Conservation (phyloP, 2,113 vertebrate genomes). For the Sylvietta virens region DNA sequence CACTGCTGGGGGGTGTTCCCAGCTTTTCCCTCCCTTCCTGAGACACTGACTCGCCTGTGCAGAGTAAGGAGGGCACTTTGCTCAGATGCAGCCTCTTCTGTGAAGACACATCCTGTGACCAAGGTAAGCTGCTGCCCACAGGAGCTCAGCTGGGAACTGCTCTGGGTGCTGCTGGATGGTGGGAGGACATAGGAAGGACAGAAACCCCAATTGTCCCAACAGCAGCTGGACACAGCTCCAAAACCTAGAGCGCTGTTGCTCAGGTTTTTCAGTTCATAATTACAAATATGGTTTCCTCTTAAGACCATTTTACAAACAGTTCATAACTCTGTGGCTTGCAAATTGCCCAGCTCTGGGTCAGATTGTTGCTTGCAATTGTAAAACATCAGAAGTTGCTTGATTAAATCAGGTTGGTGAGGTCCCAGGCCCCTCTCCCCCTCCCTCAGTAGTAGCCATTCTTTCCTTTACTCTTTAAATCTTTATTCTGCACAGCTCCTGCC, state of each 20-base stretch:
- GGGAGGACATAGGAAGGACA: not conserved
- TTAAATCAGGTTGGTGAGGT: not conserved
- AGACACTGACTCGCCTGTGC: not conserved
- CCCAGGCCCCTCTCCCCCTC: not conserved
- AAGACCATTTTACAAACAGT: not conserved
- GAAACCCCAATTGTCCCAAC: not conserved
- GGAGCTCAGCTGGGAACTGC: not conserved
- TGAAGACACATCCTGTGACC: not conserved
- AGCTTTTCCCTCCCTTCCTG: not conserved
- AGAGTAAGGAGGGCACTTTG: not conserved
- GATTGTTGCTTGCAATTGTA: not conserved
- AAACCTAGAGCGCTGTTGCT: not conserved
- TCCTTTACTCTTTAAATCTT: slow-evolving; percentile 13
- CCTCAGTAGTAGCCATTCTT: not conserved
- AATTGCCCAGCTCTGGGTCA: not conserved
- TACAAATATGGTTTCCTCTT: not conserved
- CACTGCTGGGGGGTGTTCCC: not conserved
- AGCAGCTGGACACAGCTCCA: not conserved
- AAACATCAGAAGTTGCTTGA: not conserved
- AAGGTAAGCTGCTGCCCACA: not conserved
- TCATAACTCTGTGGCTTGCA: not conserved
- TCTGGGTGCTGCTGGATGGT: not conserved
- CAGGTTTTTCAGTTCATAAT: not conserved
- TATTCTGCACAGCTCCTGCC: not conserved
- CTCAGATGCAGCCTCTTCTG: not conserved